Percentiles rank a stretch among this genome's conserved stretches.
These are phyloP conservation scores for Drosophila formosana DNA, from an alignment of 2,888 invertebrate genomes.

Conservation along the genomic window DNA sequence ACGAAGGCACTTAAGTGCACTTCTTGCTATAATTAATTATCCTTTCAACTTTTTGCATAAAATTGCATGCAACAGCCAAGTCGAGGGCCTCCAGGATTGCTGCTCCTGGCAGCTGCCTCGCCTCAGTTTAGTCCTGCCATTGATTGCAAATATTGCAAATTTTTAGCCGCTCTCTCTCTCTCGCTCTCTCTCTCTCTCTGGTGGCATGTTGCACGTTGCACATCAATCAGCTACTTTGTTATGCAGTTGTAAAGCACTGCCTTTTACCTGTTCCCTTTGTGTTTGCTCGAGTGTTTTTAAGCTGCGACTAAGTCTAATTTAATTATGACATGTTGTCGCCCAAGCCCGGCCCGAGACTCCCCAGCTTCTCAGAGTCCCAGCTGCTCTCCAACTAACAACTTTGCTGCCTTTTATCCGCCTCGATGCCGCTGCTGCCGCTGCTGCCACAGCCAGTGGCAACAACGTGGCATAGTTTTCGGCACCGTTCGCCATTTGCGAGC, in stretches of 20 bases:
- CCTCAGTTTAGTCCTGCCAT: conserved; percentile 56
- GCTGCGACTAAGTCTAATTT: conserved; percentile 79
- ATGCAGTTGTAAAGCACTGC: conserved; percentile 28
- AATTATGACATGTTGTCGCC: conserved; percentile 78
- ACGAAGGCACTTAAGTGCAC: conserved; percentile 80
- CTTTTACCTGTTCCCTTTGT: conserved; percentile 29
- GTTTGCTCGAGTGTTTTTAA: conserved; percentile 73
- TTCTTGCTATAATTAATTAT: conserved; percentile 83
- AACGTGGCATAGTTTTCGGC: conserved; percentile 61
- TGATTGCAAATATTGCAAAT: conserved; percentile 76
- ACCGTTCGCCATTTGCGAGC: conserved; percentile 63
- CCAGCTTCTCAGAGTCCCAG: conserved; percentile 16
- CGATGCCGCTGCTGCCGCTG: conserved; percentile 13
- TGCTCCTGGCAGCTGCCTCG: conserved; percentile 16
- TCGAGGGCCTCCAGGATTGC: conserved; percentile 34
- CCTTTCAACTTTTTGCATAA: conserved; percentile 79
- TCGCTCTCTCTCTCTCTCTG: conserved; percentile 15
- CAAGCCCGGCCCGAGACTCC: conserved; percentile 32
- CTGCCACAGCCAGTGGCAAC: conserved; percentile 52
- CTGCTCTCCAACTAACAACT: conserved; percentile 21
- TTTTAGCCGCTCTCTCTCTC: conserved; percentile 46
- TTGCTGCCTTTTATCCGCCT: conserved; percentile 61
- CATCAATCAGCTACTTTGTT: conserved; percentile 54
- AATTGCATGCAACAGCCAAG: conserved; percentile 75
- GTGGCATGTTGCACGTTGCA: conserved; percentile 19